Conservation (phyloP, 2,888 invertebrate species). For the Cheilosia grossa region DNA sequence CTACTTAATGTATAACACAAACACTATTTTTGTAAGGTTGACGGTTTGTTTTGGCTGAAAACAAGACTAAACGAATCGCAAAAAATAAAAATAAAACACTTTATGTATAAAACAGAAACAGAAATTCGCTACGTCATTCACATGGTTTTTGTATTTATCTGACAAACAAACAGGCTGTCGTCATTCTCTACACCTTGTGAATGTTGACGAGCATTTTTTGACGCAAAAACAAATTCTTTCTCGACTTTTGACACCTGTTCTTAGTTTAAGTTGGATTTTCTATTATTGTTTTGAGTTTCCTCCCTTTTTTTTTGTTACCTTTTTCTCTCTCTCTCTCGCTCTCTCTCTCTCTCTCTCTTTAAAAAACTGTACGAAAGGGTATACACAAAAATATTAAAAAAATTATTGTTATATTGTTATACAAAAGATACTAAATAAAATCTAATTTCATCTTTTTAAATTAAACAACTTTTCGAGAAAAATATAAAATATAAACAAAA, state of each 20-base stretch:
- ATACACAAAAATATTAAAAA: conserved; percentile 46
- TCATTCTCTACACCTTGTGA: too few species aligned
- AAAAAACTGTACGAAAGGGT: conserved; percentile 13
- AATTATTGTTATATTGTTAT: conserved; percentile 65
- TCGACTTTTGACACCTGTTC: too few species aligned
- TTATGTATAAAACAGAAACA: conserved; percentile 4
- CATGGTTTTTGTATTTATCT: not conserved
- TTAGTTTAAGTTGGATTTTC: not conserved
- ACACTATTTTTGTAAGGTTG: conserved; percentile 33
- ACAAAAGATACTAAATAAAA: conserved; percentile 49
- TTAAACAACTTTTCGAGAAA: conserved; percentile 33
- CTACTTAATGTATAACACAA: conserved; percentile 27
- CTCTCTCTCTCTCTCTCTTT: not conserved
- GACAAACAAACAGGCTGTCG: too few species aligned
- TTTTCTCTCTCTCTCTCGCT: not conserved
- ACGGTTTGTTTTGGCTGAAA: not conserved
- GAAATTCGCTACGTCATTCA: not conserved
- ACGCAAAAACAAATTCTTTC: too few species aligned
- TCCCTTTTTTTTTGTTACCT: not conserved
- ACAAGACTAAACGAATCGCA: not conserved
- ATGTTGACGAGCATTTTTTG: too few species aligned
- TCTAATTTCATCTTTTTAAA: conserved; percentile 46
- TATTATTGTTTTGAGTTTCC: not conserved
- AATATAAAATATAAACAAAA: not conserved
- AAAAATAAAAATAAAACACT: not conserved